phyloP scores from a whole-genome alignment of 2,888 invertebrate genomes.

The Amblyjoppa proteus region DNA sequence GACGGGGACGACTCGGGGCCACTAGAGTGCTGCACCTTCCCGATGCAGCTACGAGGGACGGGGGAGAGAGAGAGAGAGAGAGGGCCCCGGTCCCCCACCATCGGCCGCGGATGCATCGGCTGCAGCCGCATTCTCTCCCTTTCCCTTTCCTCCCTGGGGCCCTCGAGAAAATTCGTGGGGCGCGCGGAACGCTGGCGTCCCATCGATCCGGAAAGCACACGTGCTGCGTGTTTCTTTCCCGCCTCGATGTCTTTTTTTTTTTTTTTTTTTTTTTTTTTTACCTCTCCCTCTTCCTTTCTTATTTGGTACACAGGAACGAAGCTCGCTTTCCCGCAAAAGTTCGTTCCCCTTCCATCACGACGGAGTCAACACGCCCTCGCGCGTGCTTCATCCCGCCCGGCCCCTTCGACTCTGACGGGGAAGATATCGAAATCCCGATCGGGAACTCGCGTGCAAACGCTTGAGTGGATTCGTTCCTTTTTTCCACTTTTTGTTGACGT shows the following conservation, averaged over 20 bases:
- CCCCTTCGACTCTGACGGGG: background rate
- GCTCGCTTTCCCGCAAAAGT: constrained; percentile 30
- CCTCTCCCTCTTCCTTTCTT: background rate
- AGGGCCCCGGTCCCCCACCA: constrained; percentile 59
- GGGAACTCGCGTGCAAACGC: background rate
- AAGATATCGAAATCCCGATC: constrained; percentile 2
- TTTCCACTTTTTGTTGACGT: background rate
- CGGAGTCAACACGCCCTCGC: constrained; percentile 35
- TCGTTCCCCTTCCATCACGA: constrained; percentile 10
- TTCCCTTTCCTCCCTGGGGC: constrained; percentile 31
- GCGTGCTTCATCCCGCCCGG: constrained; percentile 21
- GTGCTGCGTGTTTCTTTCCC: constrained; percentile 50
- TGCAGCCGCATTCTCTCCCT: constrained; percentile 35
- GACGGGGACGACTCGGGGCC: constrained; percentile 57
- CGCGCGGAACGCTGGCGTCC: constrained; percentile 53
- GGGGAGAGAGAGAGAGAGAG: constrained; percentile 51
- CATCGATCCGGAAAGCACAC: constrained; percentile 37
- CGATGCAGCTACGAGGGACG: constrained; percentile 41
- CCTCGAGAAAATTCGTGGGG: constrained; percentile 50
- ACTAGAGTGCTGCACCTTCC: constrained; percentile 63
- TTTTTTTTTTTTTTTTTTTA: too few relatives aligned
- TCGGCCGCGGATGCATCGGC: constrained; percentile 54
- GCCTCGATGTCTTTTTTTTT: constrained; percentile 17
- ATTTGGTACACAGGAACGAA: background rate
- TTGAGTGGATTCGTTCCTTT: background rate